Evolutionary conservation across 2,113 vertebrate species (phyloP), one percentile per base, ranked within the genome.

Genomic region (Microtus ochrogaster): DNA sequence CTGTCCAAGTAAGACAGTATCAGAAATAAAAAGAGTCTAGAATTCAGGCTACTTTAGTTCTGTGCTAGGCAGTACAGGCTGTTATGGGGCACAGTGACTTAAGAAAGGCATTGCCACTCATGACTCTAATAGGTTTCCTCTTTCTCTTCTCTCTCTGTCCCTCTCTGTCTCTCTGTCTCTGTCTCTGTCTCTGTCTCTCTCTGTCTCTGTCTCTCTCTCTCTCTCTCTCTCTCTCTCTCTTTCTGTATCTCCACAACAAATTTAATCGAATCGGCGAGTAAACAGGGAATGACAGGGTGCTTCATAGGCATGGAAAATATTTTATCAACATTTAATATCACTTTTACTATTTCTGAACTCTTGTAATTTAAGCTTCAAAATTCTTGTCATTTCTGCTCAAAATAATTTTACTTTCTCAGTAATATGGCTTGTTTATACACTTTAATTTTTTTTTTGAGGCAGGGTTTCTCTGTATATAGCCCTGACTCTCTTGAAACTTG

Each of bases 341-440:
- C 1, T 17, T 19, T 94, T 78, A 58, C 55, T 58, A 58, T 19
- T 58, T 58, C 55, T 66, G 85, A 16, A 78, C 0, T 30, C 39
- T 55, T 55, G 14, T 30, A 61, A 55, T 84, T 39, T 88, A 95
- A 83, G 84, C 55, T 28, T 61, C 30, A 5, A 2, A 36, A 33
- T 87, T 82, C 61, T 90, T 91, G 65, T 55, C 70, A 44, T 49
- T 89, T 92, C 68, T 85, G 36, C 33, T 70, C 76, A n/a, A 95
- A 96, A 30, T 47, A 36, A 85, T 81, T 90, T 72, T 63, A 24
- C 61, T 63, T 63, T 63, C 61, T 63, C 61, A 24, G 61, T 63
- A 63, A 63, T 22, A 4, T 63, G 22, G 7, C 61, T 63, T 49
- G 7, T 49, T 49, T 49, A 28, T 78, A 3, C 17, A 8, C 17